Evolutionary conservation across 2,888 invertebrate genomes (phyloP).

Genomic region (Gryllus longicercus): DNA sequence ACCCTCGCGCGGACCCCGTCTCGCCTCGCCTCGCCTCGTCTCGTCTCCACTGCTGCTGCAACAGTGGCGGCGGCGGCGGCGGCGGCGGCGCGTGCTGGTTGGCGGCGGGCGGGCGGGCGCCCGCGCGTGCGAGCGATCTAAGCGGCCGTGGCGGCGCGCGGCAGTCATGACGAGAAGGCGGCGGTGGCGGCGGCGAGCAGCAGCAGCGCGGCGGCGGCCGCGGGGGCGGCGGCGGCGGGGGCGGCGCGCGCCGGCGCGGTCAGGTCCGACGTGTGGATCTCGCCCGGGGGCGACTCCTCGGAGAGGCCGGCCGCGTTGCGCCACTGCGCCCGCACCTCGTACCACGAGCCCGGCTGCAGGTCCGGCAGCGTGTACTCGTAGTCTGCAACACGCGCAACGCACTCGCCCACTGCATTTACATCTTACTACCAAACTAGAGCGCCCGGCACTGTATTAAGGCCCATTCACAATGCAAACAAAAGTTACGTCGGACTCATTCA

Average conservation of each 20-base stretch:
- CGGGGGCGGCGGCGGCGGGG: not conserved
- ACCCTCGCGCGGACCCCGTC: not conserved
- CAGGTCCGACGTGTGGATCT: not conserved
- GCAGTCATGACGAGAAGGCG: not conserved
- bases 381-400: not conserved
- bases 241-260: not conserved
- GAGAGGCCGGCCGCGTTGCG: not conserved
- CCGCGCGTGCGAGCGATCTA: not conserved
- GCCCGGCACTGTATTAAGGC: not conserved
- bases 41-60: too few relatives aligned
- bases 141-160: not conserved
- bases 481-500: too few relatives aligned
- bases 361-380: not conserved
- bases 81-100: too few relatives aligned
- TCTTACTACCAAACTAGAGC: not conserved
- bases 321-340: not conserved
- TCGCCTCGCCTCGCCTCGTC: too few relatives aligned
- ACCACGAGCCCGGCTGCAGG: not conserved
- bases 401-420: not conserved
- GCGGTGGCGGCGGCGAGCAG: not conserved
- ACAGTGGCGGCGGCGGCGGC: too few relatives aligned
- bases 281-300: not conserved
- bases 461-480: too few relatives aligned
- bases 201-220: not conserved
- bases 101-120: not conserved